Base-by-base conservation (phyloP, 2,113 vertebrate species). In the Lethenteron camtschaticum region DNA sequence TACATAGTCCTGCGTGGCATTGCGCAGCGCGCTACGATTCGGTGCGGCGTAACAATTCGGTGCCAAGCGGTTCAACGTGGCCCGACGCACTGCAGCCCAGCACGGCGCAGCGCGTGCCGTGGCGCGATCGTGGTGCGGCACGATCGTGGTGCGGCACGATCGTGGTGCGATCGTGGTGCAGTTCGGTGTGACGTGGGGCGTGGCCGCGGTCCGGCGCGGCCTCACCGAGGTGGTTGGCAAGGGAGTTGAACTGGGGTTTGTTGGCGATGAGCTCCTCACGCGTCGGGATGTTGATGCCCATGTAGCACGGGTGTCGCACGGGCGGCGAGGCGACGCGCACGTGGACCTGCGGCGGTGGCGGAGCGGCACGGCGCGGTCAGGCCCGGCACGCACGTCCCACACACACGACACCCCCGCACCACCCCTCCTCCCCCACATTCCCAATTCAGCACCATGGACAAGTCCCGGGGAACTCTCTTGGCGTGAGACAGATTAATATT, bases 281-380 rank as follows among this genome's bases (percentile, higher is more conserved):
- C 69, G 94, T 99, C 72, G 94, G 92, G 75, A 99, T 99, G 74
- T 97, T 99, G 78, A 99, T 99, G 73, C 94, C 94, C 94, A 99
- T 99, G 77, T 96, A 97, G 77, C 94, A 99, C 4, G 94, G 94
- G 72, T 84, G 86, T 76, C 74, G 84, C 78, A 99, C 89, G 1
- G 94, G 92, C 68, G 94, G 94, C 69, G 94, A 99, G 68, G 94
- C 94, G 56, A 99, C 90, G 59, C 92, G 83, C 74, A 99, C 89
- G 24, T 99, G 94, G 56, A 99, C 90, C 94, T 99, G 76, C 68
- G 4, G 41, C 58, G 73, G 73, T 66, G 63, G 24, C 63, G 24
- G 41, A 41, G 41, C 41, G 41, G 41, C 41, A 41, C 41, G 41
- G 41, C 41, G 41, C 41, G 41, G 41, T 41, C 41, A 41, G 41